A percentile compares a stretch with the other conserved stretches of the same genome.
Evolutionary conservation across 2,113 vertebrate species (phyloP).

Genomic region (Phycodurus eques): DNA sequence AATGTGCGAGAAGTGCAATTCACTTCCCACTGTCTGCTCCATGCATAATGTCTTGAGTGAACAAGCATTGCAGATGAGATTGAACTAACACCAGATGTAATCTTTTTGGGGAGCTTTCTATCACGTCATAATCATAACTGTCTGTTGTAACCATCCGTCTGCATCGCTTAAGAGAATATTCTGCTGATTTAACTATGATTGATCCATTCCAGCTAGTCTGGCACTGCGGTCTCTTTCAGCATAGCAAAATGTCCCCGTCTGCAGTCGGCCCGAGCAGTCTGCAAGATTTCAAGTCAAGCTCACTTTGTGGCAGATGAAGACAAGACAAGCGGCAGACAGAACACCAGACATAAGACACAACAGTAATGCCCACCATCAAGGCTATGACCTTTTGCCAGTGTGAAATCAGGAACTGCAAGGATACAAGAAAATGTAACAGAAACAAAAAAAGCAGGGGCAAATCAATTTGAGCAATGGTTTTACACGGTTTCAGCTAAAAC

Average conservation of each 20-base stretch:
- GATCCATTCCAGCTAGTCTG: slow-evolving; percentile 39
- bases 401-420: neutral
- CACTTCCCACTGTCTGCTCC: slow-evolving; percentile 5
- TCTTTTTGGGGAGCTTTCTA: neutral
- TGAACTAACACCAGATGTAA: neutral
- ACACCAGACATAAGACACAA: neutral
- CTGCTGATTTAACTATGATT: slow-evolving; percentile 19
- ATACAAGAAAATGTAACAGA: neutral
- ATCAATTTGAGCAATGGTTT: slow-evolving; percentile 24
- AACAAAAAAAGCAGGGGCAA: slow-evolving; percentile 6
- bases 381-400: slow-evolving; percentile 5
- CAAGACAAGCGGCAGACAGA: slow-evolving; percentile 7
- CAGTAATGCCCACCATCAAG: slow-evolving; percentile 9
- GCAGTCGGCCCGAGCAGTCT: slow-evolving; percentile 26
- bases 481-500: slow-evolving; percentile 32
- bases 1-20: slow-evolving; percentile 16
- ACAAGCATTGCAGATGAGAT: neutral
- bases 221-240: slow-evolving; percentile 26
- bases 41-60: neutral
- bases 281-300: slow-evolving; percentile 23
- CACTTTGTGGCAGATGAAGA: slow-evolving; percentile 22
- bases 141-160: neutral
- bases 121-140: neutral
- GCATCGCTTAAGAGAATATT: neutral
- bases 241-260: slow-evolving; percentile 42